Conservation (phyloP, 2,797 vertebrate species). For the Enteromius treurensis region DNA sequence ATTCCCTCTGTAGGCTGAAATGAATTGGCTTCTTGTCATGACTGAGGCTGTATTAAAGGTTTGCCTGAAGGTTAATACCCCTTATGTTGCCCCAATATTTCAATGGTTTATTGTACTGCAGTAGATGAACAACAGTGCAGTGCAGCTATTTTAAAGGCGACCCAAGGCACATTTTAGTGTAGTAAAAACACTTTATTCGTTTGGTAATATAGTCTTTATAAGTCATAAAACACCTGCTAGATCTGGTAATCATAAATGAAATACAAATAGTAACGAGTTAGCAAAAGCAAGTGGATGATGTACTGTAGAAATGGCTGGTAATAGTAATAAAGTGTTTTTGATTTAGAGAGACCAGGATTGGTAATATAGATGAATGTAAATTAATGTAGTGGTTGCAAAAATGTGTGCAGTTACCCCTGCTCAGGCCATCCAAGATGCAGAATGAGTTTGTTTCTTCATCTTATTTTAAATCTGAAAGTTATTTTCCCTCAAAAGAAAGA, state of each 20-base stretch:
- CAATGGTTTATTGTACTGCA: conserved; percentile 42
- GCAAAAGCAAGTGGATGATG: conserved; percentile 59
- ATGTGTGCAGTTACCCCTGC: not conserved
- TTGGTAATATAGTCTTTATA: conserved; percentile 20
- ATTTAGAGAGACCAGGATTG: not conserved
- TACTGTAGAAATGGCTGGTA: conserved; percentile 56
- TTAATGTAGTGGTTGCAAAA: not conserved
- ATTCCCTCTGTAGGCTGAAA: conserved; percentile 61
- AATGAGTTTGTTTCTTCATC: not conserved
- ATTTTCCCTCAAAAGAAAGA: too few species aligned
- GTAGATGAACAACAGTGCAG: conserved; percentile 27
- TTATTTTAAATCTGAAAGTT: too few species aligned
- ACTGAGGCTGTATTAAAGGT: conserved; percentile 38
- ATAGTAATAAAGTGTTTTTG: not conserved
- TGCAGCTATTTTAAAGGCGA: conserved; percentile 40
- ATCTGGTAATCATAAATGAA: conserved; percentile 10
- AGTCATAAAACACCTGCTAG: conserved; percentile 22
- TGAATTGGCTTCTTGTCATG: conserved; percentile 60
- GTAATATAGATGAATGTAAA: not conserved
- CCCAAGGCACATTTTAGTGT: conserved; percentile 23
- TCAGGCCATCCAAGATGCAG: not conserved
- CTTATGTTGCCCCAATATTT: conserved; percentile 46
- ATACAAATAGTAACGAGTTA: conserved; percentile 66
- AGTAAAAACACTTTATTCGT: conserved; percentile 36
- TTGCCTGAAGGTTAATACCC: conserved; percentile 62